Conservation (phyloP, 2,888 invertebrate species). For the Drosophila algonquin region DNA sequence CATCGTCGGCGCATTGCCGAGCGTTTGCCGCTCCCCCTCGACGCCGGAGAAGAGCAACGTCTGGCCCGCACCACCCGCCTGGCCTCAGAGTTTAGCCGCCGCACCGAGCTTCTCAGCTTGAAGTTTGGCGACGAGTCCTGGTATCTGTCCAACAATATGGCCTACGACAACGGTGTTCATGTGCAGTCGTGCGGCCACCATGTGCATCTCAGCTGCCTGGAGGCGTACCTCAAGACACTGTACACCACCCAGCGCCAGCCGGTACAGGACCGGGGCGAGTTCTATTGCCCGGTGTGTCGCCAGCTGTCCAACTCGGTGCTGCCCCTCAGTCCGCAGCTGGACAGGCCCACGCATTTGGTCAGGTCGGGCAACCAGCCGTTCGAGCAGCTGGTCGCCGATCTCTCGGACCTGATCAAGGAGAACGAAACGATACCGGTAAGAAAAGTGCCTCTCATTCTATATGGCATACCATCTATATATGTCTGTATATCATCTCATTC, state of each 20-base stretch:
- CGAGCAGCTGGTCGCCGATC: constrained; percentile 83
- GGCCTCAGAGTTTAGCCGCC: constrained; percentile 90
- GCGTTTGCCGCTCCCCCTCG: constrained; percentile 86
- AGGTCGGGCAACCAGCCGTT: constrained; percentile 85
- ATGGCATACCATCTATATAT: no score
- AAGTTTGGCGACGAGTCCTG: constrained; percentile 93
- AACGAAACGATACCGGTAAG: constrained; percentile 88
- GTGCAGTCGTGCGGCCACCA: constrained; percentile 98
- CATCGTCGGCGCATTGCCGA: constrained; percentile 86
- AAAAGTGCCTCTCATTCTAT: background rate
- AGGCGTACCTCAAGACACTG: constrained; percentile 94
- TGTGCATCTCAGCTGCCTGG: constrained; percentile 96
- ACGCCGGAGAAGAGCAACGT: constrained; percentile 87
- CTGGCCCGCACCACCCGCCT: constrained; percentile 87
- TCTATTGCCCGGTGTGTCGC: constrained; percentile 96
- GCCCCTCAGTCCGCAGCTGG: constrained; percentile 90
- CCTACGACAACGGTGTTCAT: constrained; percentile 96
- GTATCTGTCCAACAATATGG: constrained; percentile 91
- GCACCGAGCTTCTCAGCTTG: constrained; percentile 89
- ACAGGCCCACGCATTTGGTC: constrained; percentile 87
- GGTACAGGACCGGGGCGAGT: constrained; percentile 93
- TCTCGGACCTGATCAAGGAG: constrained; percentile 87
- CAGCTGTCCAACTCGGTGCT: constrained; percentile 96
- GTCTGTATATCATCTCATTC: background rate
- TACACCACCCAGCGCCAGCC: constrained; percentile 91